Conservation (phyloP, 2,888 invertebrate species). For the Polydrusus pterygomalis region DNA sequence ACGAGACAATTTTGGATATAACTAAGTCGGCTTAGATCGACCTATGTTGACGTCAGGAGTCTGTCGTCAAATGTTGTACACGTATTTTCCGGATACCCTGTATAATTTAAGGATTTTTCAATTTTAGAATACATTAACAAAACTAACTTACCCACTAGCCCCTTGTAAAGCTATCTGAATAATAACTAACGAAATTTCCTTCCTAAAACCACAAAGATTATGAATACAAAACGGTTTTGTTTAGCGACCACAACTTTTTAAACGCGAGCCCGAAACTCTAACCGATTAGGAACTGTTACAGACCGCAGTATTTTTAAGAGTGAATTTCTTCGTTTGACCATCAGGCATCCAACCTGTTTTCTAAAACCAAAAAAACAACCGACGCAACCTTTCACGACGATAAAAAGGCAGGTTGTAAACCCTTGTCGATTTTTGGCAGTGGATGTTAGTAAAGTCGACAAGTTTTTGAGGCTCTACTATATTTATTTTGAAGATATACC, state of each 20-base stretch:
- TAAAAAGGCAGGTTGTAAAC: slow-evolving; percentile 49
- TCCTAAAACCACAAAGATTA: slow-evolving; percentile 10
- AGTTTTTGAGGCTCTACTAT: not conserved
- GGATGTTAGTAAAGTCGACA: slow-evolving; percentile 26
- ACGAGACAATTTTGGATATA: too few relatives aligned
- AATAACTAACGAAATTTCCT: not conserved
- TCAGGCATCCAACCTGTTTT: slow-evolving; percentile 49
- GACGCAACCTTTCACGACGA: slow-evolving; percentile 27
- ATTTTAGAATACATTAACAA: not conserved
- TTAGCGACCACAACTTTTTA: slow-evolving; percentile 42
- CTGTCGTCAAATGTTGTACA: too few relatives aligned
- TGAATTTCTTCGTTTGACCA: slow-evolving; percentile 44
- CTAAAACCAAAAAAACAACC: slow-evolving; percentile 39
- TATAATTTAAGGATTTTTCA: too few relatives aligned
- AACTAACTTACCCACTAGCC: slow-evolving; percentile 3
- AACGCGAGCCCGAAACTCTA: slow-evolving; percentile 46
- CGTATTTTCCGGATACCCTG: too few relatives aligned
- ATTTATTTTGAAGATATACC: too few relatives aligned
- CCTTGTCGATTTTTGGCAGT: slow-evolving; percentile 41
- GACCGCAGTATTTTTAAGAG: slow-evolving; percentile 52
- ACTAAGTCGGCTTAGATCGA: too few relatives aligned
- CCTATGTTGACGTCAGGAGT: too few relatives aligned
- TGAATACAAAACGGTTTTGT: slow-evolving; percentile 26
- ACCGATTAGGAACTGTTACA: slow-evolving; percentile 51
- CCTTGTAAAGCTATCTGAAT: not conserved